These are phyloP conservation scores for Amblyopsis hoosieri DNA, from an alignment of 2,797 vertebrate genomes.

Conservation along the genomic window DNA sequence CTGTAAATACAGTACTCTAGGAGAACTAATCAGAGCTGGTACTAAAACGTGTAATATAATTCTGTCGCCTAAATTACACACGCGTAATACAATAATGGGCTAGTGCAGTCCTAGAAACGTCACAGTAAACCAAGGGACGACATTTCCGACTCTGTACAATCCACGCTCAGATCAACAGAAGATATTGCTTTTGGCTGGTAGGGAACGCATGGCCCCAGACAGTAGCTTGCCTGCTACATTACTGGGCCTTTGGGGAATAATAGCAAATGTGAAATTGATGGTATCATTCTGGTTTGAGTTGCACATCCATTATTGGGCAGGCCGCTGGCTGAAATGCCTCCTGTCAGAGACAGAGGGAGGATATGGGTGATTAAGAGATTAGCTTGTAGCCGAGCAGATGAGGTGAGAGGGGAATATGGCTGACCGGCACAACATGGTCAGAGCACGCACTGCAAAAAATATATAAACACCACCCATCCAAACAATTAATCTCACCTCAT, in stretches of 20 bases:
- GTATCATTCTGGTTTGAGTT: slow-evolving; percentile 37
- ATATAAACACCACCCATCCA: slow-evolving; percentile 8
- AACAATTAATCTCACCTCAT: slow-evolving; percentile 56
- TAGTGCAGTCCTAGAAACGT: slow-evolving; percentile 17
- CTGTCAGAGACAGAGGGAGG: slow-evolving; percentile 17
- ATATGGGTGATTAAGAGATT: slow-evolving; percentile 18
- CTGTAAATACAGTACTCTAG: too few relatives aligned
- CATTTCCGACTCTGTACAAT: slow-evolving; percentile 19
- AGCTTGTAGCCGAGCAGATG: slow-evolving; percentile 23
- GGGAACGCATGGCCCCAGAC: slow-evolving; percentile 14
- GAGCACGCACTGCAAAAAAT: slow-evolving; percentile 36
- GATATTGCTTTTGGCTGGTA: slow-evolving; percentile 21
- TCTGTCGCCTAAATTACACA: too few relatives aligned
- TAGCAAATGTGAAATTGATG: slow-evolving; percentile 36
- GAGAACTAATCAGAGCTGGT: too few relatives aligned
- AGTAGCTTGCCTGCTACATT: slow-evolving; percentile 31
- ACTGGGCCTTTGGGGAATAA: slow-evolving; percentile 26
- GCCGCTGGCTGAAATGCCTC: slow-evolving; percentile 36
- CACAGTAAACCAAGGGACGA: slow-evolving; percentile 21
- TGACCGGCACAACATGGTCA: slow-evolving; percentile 12
- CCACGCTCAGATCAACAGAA: slow-evolving; percentile 31
- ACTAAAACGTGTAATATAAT: too few relatives aligned
- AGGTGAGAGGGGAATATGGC: slow-evolving; percentile 6
- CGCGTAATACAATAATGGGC: slow-evolving; percentile 24
- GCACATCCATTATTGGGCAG: slow-evolving; percentile 12